These are phyloP conservation scores for Lepidurus couesii DNA, from an alignment of 1,140 invertebrate species.

Conservation along the genomic window DNA sequence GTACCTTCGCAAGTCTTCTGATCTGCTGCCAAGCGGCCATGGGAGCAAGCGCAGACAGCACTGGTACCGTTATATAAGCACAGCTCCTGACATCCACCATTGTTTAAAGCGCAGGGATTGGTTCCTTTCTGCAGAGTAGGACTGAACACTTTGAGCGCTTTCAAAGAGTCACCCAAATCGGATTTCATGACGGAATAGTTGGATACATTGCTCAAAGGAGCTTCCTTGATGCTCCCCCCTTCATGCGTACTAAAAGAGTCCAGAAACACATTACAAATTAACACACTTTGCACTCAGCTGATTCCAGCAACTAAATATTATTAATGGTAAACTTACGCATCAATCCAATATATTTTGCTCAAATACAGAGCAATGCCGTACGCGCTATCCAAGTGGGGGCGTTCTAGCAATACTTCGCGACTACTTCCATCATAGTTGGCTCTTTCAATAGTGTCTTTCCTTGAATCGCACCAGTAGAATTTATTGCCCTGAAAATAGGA, in stretches of 20 bases:
- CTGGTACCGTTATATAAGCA: conserved; percentile 68
- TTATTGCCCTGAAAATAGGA: conserved; percentile 39
- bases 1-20: conserved; percentile 57
- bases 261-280: conserved; percentile 35
- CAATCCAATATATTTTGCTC: conserved; percentile 53
- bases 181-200: conserved; percentile 52
- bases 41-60: conserved; percentile 64
- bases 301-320: conserved; percentile 8
- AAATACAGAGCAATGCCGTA: conserved; percentile 49
- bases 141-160: conserved; percentile 59
- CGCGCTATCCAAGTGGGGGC: conserved; percentile 42
- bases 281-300: conserved; percentile 26
- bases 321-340: conserved; percentile 47
- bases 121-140: conserved; percentile 51
- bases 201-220: conserved; percentile 54
- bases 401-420: conserved; percentile 41
- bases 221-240: conserved; percentile 59
- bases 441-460: conserved; percentile 47
- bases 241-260: conserved; percentile 51
- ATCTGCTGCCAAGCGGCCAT: conserved; percentile 60
- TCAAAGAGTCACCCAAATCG: conserved; percentile 60
- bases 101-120: conserved; percentile 62
- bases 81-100: conserved; percentile 71
- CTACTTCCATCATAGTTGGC: conserved; percentile 50
- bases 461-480: conserved; percentile 52